phyloP scores from a whole-genome alignment of 2,113 vertebrate species.

The Drymodes brunneopygia region DNA sequence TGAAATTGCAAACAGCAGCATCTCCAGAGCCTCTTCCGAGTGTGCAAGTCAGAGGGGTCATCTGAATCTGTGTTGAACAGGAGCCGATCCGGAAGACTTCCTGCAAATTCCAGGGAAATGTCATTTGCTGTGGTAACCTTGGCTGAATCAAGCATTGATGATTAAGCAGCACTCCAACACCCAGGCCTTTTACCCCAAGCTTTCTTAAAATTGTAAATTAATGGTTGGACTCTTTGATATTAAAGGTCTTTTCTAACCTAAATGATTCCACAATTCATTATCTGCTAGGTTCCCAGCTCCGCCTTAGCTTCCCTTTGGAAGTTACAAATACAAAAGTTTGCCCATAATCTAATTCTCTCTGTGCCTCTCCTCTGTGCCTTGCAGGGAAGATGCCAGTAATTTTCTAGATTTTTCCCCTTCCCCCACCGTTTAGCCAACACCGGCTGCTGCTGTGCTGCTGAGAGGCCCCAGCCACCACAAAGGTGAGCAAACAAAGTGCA shows the following conservation, averaged over 20 bases:
- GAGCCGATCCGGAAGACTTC: background rate
- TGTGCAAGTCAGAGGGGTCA: background rate
- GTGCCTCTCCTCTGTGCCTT: no score
- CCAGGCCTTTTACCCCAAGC: background rate
- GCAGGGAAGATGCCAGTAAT: background rate
- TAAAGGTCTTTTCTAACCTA: background rate
- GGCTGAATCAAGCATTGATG: background rate
- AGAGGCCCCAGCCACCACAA: background rate
- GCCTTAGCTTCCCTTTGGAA: background rate
- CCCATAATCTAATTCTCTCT: background rate
- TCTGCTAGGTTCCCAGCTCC: background rate
- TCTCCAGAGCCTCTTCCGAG: background rate
- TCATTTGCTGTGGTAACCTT: background rate
- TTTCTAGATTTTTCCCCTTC: slow-evolving; percentile 27
- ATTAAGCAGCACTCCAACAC: background rate
- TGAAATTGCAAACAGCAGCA: background rate
- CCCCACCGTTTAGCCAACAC: background rate
- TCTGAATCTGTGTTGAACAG: background rate
- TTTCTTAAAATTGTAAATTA: background rate
- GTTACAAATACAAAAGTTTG: background rate
- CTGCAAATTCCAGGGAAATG: background rate
- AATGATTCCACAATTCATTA: background rate
- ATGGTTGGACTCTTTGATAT: background rate
- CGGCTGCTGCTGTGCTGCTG: background rate
- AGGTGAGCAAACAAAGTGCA: background rate